These are phyloP conservation scores for Hermaeophaga mercurialis DNA, from an alignment of 2,888 invertebrate species.

Conservation along the genomic window DNA sequence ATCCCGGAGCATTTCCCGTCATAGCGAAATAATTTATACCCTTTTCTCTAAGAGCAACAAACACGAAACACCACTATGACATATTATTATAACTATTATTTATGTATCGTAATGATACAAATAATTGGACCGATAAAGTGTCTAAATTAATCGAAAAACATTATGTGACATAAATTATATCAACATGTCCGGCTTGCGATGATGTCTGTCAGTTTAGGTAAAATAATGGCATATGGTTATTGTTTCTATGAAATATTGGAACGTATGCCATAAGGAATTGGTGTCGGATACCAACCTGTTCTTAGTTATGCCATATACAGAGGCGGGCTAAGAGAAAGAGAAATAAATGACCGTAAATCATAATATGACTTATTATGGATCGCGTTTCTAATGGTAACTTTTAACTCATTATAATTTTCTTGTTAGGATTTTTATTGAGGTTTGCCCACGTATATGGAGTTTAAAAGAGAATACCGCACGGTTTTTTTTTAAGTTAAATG, in stretches of 20 bases:
- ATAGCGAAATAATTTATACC: conserved; percentile 6
- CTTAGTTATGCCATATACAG: conserved; percentile 12
- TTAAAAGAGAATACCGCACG: not conserved
- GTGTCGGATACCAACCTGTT: conserved; percentile 34
- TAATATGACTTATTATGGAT: conserved; percentile 2
- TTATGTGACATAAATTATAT: conserved; percentile 18
- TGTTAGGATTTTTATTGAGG: conserved; percentile 2
- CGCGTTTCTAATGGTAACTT: not conserved
- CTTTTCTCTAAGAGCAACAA: not conserved
- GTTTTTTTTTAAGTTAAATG: no score
- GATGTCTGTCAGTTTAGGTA: conserved; percentile 21
- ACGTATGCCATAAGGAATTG: conserved; percentile 38
- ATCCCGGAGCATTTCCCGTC: conserved; percentile 7
- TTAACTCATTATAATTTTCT: conserved; percentile 1
- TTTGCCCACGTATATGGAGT: not conserved
- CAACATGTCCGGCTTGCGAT: conserved; percentile 14
- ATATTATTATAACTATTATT: conserved; percentile 14
- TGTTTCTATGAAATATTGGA: conserved; percentile 34
- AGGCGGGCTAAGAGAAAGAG: conserved; percentile 4
- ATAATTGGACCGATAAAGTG: conserved; percentile 13
- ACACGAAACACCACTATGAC: not conserved
- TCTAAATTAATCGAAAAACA: conserved; percentile 17
- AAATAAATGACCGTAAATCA: not conserved
- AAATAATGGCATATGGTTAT: conserved; percentile 27
- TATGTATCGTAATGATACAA: conserved; percentile 20